Evolutionary conservation across 2,113 vertebrate genomes (phyloP), one percentile per base, ranked within the genome.

Genomic region (Sinocyclocheilus maitianheensis): DNA sequence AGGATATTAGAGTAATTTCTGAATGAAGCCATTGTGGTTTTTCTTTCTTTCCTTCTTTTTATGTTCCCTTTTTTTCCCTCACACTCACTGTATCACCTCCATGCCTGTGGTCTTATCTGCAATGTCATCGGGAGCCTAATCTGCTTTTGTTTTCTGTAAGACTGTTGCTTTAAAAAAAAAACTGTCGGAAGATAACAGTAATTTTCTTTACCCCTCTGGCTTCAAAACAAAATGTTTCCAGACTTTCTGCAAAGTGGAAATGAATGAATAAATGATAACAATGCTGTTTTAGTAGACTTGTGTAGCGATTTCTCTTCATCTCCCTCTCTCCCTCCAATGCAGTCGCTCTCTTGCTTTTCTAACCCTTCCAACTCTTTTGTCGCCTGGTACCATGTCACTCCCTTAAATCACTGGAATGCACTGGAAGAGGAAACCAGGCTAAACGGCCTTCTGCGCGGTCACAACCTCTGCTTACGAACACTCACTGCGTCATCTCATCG

Each of bases 1-100:
- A 80, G 89, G 92, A 93, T 93, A 87, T 91, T 91, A 90, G 89
- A 89, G 80, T 83, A 7, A 62, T 87, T 89, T 91, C 87, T 89
- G 85, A 87, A 18, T 90, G 74, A 87, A 84, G 22, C 30, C 46
- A 3, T 69, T 62, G 46, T 85, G 90, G 80, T 85, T 34, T 81
- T 78, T 85, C 30, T 78, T 84, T 53, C 71, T 81, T 74, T 79
- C 89, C 87, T 84, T 65, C 77, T 51, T 81, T 62, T 79, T 72
- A 22, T 7, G 48, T 85, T 77, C 62, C n/a, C 34, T 77, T 86
- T 90, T 16, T 51, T 79, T 26, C 1, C 46, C 37, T 69, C 60
- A 55, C 71, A 58, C 26, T 81, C 71, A 81, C 58, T 81, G 53
- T 63, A 60, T 84, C 48, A 74, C 51, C 67, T 63, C 69, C 60